Evolutionary conservation across 2,113 vertebrate species (phyloP), one percentile per base, ranked within the genome.

Genomic region (Brachionichthys hirsutus): DNA sequence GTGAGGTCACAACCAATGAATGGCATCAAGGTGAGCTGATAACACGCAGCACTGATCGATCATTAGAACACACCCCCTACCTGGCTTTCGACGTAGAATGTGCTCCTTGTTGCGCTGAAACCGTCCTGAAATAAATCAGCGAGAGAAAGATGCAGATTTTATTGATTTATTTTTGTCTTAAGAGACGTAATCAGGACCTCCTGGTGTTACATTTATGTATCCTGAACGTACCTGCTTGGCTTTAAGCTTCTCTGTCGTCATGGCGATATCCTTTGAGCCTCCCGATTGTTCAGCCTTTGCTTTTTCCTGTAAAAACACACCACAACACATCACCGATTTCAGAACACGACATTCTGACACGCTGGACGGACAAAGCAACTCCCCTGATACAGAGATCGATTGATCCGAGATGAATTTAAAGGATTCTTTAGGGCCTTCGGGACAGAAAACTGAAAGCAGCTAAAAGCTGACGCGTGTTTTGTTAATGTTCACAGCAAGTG

Each of bases 371-470:
- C 9, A 9, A 11, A 43, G 17, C 12, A 30, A 0, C 3, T 40
- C 4, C 34, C 36, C 19, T 30, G 41, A 47, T 14, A 20, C 7
- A 46, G 14, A 16, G n/a, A 44, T 53, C 2, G 40, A 57, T 8
- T 52, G 0, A 82, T 83, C 78, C 80, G 76, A 69, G 74, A 42
- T 6, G 66, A 74, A n/a, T 47, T 19, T 50, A 85, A 82, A 9
- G 82, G 76, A 59, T 73, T 85, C 67, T 58, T 85, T 6, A 64
- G 49, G 54, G 51, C 56, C 66, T 78, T 79, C 2, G 71, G 87
- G 67, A 54, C 9, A 43, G 34, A 54, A 4, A 30, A 64, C 15
- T 11, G 2, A 41, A 40, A 50, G 51, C 12, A 35, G 10, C n/a
- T 44, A 60, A 0, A 17, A 16, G 30, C 52, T 43, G 16, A 48